Percentiles rank a stretch among this genome's conserved stretches.
phyloP scores from a whole-genome alignment of 2,888 invertebrate genomes.

The Synanthedon tipuliformis region DNA sequence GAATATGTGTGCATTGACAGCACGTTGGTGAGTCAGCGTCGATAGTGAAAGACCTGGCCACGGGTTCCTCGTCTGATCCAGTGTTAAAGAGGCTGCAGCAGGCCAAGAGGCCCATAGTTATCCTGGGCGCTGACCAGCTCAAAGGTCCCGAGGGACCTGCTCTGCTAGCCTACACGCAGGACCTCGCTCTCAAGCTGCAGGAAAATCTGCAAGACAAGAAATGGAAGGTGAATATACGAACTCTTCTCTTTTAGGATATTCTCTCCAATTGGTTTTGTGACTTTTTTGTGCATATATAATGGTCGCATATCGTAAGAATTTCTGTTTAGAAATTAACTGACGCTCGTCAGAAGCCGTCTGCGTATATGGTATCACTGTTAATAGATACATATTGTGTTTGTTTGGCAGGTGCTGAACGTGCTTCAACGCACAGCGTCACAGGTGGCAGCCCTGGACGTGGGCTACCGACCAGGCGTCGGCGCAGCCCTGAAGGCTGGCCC shows the following conservation, averaged over 20 bases:
- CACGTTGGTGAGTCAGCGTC: constrained; percentile 86
- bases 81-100: constrained; percentile 71
- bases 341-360: too few relatives aligned
- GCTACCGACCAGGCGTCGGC: constrained; percentile 83
- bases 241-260: too few relatives aligned
- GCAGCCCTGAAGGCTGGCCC: constrained; percentile 75
- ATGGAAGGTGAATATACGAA: constrained; percentile 51
- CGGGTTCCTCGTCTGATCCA: constrained; percentile 72
- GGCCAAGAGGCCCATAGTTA: constrained; percentile 92
- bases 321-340: too few relatives aligned
- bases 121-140: constrained; percentile 89
- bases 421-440: constrained; percentile 93
- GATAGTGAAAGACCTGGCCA: constrained; percentile 79
- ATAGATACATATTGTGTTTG: neutral
- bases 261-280: too few relatives aligned
- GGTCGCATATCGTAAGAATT: too few relatives aligned
- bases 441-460: constrained; percentile 95
- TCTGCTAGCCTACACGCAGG: constrained; percentile 80
- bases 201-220: constrained; percentile 61
- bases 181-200: constrained; percentile 74
- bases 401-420: constrained; percentile 86
- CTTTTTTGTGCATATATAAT: too few relatives aligned
- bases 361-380: neutral
- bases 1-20: constrained; percentile 30
- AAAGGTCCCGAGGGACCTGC: constrained; percentile 82